Base-by-base conservation (phyloP, 2,888 invertebrate genomes). In the Ornithoptera alexandrae region DNA sequence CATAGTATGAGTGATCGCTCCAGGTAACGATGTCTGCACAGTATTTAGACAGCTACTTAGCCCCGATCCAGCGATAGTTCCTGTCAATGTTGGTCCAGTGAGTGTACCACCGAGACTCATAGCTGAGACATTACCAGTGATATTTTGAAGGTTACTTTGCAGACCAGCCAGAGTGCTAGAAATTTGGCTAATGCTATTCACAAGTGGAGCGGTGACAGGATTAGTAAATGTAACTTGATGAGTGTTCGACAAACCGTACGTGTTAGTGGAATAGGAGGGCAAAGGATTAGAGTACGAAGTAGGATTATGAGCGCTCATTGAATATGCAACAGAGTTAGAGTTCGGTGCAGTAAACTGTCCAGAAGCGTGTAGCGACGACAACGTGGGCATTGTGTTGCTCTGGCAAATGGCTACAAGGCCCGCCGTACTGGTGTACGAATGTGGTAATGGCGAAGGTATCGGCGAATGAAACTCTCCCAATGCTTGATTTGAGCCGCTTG, bases 401-500 rank as follows among this genome's bases (percentile, higher is more conserved):
- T 94, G 94, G 81, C 94, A 94, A 76, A 91, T 88, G 74, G 85
- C 87, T 69, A 87, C 83, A 79, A 90, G 90, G 71, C 90, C 88
- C 76, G 89, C 75, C 60, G 84, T 78, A 87, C 92, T 83, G 79
- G 93, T 81, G 87, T 94, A 90, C 81, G 93, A 87, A 87, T 94
- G 91, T 74, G 94, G 90, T 88, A 93, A 83, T 82, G 94, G 92
- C 85, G 94, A 84, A 82, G 94, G 84, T 88, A 94, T 88, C 78
- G 94, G 94, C 68, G 94, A 94, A 81, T 94, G 94, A 80, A 91
- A 94, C 75, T 95, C 95, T 77, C 95, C 94, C 75, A 95, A 87
- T 72, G 94, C 95, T 89, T 95, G 95, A 80, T 94, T 95, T 77
- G 95, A 95, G 74, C 95, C 94, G 81, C 95, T 95, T 74, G 94